Percentiles rank a stretch among this genome's conserved stretches.
Conservation (phyloP, 2,113 vertebrate species). For the Gavia stellata region DNA sequence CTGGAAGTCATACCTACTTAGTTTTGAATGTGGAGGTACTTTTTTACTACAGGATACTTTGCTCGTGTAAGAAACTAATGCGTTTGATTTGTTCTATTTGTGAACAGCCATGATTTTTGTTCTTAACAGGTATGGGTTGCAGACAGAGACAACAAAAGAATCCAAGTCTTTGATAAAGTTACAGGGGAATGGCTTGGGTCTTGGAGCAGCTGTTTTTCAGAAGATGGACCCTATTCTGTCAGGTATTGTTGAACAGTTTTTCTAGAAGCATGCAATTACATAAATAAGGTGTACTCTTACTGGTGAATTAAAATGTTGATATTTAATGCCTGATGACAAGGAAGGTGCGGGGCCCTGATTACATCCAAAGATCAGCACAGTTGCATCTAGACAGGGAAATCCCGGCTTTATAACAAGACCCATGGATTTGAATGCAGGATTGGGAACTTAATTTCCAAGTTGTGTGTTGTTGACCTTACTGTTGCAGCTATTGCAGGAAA, state of each 20-base stretch:
- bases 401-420: background rate
- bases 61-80: background rate
- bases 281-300: background rate
- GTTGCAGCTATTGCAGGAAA: background rate
- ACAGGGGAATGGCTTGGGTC: slow-evolving; percentile 92
- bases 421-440: background rate
- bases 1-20: background rate
- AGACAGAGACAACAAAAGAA: slow-evolving; percentile 89
- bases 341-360: background rate
- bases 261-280: background rate
- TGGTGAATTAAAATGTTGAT: background rate
- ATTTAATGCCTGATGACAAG: background rate
- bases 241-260: slow-evolving; percentile 65
- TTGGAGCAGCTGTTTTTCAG: slow-evolving; percentile 87
- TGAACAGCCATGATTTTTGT: background rate
- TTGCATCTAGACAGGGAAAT: background rate
- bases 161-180: slow-evolving; percentile 90
- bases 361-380: background rate
- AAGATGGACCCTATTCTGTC: slow-evolving; percentile 91
- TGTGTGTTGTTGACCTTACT: background rate
- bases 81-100: background rate
- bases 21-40: background rate
- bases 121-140: slow-evolving; percentile 90
- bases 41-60: background rate
- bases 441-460: background rate